A percentile compares a stretch with the other conserved stretches of the same genome.
Conservation (phyloP, 2,888 invertebrate species). For the Pilophorus perplexus region DNA sequence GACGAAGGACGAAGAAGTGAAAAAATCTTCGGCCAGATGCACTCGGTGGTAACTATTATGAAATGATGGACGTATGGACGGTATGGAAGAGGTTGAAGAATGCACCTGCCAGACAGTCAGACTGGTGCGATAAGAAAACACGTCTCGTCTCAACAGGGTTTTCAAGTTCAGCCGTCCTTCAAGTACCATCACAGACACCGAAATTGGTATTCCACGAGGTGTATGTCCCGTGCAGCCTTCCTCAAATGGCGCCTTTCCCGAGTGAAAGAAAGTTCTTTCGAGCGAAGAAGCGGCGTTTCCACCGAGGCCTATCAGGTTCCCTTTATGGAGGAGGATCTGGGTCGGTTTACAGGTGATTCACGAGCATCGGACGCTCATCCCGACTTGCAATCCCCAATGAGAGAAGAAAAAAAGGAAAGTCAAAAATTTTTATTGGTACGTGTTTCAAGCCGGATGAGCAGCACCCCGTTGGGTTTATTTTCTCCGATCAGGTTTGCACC, state of each 20-base stretch:
- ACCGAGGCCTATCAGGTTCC: constrained; percentile 8
- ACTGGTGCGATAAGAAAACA: not conserved
- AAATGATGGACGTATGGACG: constrained; percentile 26
- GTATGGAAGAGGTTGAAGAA: constrained; percentile 17
- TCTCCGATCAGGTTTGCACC: not conserved
- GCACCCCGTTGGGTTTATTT: too few species aligned
- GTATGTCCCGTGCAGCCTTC: constrained; percentile 7
- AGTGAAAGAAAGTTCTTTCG: constrained; percentile 18
- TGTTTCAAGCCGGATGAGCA: too few species aligned
- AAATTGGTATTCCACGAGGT: too few species aligned
- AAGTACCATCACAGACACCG: too few species aligned
- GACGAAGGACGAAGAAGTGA: too few species aligned
- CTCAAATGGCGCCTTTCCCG: constrained; percentile 17
- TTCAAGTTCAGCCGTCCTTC: constrained; percentile 3
- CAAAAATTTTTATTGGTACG: constrained; percentile 17
- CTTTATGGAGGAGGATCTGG: constrained; percentile 21
- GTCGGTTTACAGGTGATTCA: constrained; percentile 30
- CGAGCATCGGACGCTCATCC: constrained; percentile 13
- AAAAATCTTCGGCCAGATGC: too few species aligned
- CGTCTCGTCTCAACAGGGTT: not conserved
- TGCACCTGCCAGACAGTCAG: constrained; percentile 20
- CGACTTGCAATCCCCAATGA: constrained; percentile 12
- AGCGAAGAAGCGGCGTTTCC: constrained; percentile 6
- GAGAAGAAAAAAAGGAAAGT: constrained; percentile 30
- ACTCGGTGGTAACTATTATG: constrained; percentile 20